phyloP scores from a whole-genome alignment of 2,113 vertebrate species.

The Sialia sialis region DNA sequence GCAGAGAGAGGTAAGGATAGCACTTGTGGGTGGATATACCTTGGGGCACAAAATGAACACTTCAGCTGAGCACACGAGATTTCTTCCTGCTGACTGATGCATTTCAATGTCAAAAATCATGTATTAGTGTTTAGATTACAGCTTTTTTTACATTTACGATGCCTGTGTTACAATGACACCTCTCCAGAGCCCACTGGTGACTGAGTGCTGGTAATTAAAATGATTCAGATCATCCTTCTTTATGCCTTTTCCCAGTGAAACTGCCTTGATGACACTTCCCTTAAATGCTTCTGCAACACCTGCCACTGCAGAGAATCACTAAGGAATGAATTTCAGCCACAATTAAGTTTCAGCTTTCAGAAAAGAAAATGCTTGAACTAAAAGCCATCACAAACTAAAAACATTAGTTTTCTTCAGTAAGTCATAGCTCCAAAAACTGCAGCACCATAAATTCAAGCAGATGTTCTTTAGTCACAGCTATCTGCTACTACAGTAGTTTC shows the following conservation, averaged over 20 bases:
- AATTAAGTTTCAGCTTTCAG: neutral
- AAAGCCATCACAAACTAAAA: neutral
- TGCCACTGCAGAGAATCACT: neutral
- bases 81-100: neutral
- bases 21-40: accelerated
- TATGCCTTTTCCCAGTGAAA: neutral
- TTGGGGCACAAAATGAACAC: neutral
- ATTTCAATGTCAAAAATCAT: neutral
- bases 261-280: neutral
- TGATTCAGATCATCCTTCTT: neutral
- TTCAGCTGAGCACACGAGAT: neutral
- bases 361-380: neutral
- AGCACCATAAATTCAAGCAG: neutral
- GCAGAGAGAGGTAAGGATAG: neutral
- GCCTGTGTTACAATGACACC: neutral
- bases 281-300: neutral
- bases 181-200: neutral
- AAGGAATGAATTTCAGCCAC: neutral
- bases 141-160: neutral
- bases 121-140: neutral
- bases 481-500: no score
- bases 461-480: neutral
- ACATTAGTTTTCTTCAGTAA: neutral
- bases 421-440: neutral
- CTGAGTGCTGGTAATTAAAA: neutral